A percentile compares a stretch with the other conserved stretches of the same genome.
Conservation (phyloP, 2,113 vertebrate genomes). For the Malurus cyaneus region DNA sequence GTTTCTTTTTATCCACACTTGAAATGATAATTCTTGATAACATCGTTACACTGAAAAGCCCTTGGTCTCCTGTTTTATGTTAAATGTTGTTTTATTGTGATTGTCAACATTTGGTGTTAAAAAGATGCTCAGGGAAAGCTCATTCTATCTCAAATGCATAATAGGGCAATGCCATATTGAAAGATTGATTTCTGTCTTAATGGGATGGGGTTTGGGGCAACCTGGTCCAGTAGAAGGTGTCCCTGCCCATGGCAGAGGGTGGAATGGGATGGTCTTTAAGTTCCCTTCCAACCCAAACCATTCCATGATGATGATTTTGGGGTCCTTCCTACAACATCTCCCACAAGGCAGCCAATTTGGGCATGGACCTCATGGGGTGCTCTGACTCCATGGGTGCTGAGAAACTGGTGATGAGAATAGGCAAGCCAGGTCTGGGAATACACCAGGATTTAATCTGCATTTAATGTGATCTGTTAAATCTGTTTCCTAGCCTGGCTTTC, state of each 20-base stretch:
- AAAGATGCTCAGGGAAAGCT: neutral
- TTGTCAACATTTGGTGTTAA: neutral
- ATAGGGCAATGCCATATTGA: neutral
- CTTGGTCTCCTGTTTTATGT: neutral
- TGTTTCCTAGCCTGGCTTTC: conserved; percentile 18
- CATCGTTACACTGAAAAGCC: neutral
- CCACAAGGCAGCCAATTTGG: neutral
- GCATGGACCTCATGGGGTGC: neutral
- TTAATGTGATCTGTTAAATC: conserved; percentile 53
- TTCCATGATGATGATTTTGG: neutral
- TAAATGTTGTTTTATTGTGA: neutral
- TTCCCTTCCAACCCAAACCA: neutral
- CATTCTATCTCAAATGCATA: neutral
- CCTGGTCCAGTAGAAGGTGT: neutral
- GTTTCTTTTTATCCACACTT: neutral
- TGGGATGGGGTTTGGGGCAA: neutral
- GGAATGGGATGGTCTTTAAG: neutral
- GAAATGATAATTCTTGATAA: neutral
- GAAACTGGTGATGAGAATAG: neutral
- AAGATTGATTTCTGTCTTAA: neutral
- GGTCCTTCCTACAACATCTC: neutral
- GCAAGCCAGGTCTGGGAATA: neutral
- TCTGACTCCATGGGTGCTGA: neutral
- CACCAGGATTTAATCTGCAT: conserved; percentile 43
- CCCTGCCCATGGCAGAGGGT: neutral